A percentile compares a stretch with the other conserved stretches of the same genome.
These are phyloP conservation scores for Listrodromus nycthemerus DNA, from an alignment of 2,888 invertebrate genomes.

Conservation along the genomic window DNA sequence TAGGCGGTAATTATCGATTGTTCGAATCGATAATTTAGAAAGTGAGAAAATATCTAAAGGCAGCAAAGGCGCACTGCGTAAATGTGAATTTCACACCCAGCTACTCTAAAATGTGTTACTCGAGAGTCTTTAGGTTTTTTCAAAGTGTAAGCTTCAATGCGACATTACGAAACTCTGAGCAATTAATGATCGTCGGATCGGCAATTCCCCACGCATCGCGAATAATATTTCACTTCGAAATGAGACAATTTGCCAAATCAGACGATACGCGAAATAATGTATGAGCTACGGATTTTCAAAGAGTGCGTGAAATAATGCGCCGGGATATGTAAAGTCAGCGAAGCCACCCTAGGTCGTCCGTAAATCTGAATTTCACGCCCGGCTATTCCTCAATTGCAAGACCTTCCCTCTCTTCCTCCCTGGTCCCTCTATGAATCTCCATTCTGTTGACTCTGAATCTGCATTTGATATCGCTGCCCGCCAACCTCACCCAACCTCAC, in stretches of 20 bases:
- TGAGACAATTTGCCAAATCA: no score
- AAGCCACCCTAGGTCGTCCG: slow-evolving; percentile 55
- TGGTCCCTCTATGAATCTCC: slow-evolving; percentile 68
- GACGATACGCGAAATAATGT: no score
- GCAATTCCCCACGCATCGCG: no score
- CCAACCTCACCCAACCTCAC: slow-evolving; percentile 24
- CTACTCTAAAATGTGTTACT: no score
- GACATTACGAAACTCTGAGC: no score
- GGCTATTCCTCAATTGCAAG: slow-evolving; percentile 70
- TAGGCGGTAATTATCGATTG: background rate
- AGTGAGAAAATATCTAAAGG: no score
- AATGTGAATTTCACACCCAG: no score
- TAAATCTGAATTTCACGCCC: slow-evolving; percentile 70
- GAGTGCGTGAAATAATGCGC: background rate
- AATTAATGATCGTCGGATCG: no score
- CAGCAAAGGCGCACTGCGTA: no score
- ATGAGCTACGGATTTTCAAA: background rate
- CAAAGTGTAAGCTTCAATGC: no score
- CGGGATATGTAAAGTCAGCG: slow-evolving; percentile 7
- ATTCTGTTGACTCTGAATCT: slow-evolving; percentile 74
- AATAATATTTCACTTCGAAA: no score
- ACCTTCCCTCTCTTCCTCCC: background rate
- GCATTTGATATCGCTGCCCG: slow-evolving; percentile 71
- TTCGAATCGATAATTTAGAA: background rate
- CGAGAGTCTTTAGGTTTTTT: no score